Evolutionary conservation across 2,888 invertebrate genomes (phyloP).

Genomic region (Rhagonycha fulva): DNA sequence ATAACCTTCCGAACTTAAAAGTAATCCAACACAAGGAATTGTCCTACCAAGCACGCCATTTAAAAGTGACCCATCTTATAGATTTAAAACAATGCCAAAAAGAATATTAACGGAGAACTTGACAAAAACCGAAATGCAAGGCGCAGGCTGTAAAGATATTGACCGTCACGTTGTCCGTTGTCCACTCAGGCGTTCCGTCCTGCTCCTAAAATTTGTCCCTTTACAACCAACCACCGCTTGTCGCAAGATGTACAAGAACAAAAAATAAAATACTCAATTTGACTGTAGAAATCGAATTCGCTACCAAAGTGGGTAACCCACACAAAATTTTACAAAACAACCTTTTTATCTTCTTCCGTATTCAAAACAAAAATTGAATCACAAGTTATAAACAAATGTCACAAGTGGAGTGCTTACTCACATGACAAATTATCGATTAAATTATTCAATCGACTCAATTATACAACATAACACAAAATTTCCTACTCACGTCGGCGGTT

Average conservation of each 20-base stretch:
- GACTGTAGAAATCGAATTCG: background rate
- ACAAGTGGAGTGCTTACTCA: background rate
- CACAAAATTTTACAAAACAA: background rate
- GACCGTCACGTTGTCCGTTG: conserved; percentile 32
- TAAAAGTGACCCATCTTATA: background rate
- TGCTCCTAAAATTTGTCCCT: conserved; percentile 13
- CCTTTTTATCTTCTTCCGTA: background rate
- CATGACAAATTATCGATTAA: background rate
- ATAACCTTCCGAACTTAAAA: background rate
- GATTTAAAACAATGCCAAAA: background rate
- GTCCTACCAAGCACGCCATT: background rate
- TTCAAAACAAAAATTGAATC: background rate
- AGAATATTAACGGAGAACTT: background rate
- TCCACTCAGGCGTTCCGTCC: conserved; percentile 13
- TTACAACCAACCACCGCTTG: background rate
- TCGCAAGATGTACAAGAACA: background rate
- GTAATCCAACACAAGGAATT: background rate
- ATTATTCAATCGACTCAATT: background rate
- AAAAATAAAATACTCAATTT: background rate
- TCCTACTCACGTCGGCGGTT: background rate
- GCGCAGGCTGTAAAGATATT: conserved; percentile 41
- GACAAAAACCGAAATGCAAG: conserved; percentile 27
- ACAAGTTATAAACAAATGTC: background rate
- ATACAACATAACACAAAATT: background rate
- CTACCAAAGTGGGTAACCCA: background rate